A percentile compares a stretch with the other conserved stretches of the same genome.
phyloP scores from a whole-genome alignment of 2,113 vertebrate species.

The Buteo buteo region DNA sequence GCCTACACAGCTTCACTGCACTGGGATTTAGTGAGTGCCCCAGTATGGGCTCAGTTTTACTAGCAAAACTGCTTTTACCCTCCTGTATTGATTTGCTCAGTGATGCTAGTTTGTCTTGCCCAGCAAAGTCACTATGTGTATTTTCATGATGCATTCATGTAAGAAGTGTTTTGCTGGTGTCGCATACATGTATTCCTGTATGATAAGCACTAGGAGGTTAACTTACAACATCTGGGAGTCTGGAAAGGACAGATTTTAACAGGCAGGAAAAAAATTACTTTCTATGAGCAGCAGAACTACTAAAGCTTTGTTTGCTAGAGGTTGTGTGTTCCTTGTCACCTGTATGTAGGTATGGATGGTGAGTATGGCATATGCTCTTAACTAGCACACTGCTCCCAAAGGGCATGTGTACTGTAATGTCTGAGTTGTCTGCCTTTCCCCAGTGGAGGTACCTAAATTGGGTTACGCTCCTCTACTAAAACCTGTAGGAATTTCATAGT shows the following conservation, averaged over 20 bases:
- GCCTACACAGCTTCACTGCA: not conserved
- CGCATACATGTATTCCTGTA: not conserved
- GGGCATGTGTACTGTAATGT: not conserved
- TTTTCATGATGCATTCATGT: not conserved
- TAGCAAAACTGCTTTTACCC: not conserved
- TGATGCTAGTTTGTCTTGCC: not conserved
- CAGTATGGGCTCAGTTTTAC: not conserved
- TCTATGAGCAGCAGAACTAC: not conserved
- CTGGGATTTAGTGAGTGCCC: not conserved
- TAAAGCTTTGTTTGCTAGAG: not conserved
- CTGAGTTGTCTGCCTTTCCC: not conserved
- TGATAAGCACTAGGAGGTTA: not conserved
- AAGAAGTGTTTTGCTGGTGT: not conserved
- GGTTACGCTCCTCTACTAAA: not conserved
- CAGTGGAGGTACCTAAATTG: not conserved
- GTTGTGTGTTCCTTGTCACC: not conserved
- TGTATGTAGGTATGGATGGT: not conserved
- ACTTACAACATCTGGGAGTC: not conserved
- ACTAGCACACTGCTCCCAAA: not conserved
- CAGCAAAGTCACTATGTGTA: not conserved
- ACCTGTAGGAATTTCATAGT: not conserved
- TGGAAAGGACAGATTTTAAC: not conserved
- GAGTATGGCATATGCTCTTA: not conserved
- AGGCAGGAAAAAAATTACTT: not conserved
- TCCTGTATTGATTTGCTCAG: not conserved